Percentiles rank a stretch among this genome's conserved stretches.
Conservation (phyloP, 2,113 vertebrate species). For the Himantopus leucocephalus region DNA sequence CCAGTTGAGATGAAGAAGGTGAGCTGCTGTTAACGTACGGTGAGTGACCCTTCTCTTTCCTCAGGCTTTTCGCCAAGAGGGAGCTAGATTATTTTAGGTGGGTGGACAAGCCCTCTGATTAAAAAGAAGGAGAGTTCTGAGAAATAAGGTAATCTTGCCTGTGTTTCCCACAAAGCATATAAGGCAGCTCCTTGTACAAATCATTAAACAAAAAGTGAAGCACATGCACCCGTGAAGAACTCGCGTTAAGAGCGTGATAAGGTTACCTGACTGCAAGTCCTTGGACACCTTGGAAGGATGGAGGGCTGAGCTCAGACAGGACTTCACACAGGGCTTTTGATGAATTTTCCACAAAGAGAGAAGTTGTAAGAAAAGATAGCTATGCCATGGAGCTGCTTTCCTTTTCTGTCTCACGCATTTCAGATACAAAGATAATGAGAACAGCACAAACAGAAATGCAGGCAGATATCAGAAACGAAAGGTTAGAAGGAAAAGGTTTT, state of each 20-base stretch:
- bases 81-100: background rate
- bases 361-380: background rate
- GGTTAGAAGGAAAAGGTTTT: constrained; percentile 21
- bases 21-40: background rate
- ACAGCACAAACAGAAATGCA: background rate
- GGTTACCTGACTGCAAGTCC: background rate
- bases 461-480: background rate
- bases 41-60: background rate
- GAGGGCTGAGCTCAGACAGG: background rate
- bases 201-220: background rate
- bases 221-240: background rate
- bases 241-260: background rate
- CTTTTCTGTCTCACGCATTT: background rate
- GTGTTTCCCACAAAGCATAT: background rate
- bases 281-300: background rate
- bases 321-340: constrained; percentile 7
- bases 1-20: background rate
- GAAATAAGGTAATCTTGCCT: background rate
- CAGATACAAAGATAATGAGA: background rate
- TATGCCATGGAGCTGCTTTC: background rate
- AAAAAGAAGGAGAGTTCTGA: background rate
- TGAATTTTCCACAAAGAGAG: background rate
- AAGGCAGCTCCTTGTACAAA: background rate
- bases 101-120: background rate
- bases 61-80: background rate